Evolutionary conservation across 2,888 invertebrate genomes (phyloP).

Genomic region (Drosophila kambysellisi): DNA sequence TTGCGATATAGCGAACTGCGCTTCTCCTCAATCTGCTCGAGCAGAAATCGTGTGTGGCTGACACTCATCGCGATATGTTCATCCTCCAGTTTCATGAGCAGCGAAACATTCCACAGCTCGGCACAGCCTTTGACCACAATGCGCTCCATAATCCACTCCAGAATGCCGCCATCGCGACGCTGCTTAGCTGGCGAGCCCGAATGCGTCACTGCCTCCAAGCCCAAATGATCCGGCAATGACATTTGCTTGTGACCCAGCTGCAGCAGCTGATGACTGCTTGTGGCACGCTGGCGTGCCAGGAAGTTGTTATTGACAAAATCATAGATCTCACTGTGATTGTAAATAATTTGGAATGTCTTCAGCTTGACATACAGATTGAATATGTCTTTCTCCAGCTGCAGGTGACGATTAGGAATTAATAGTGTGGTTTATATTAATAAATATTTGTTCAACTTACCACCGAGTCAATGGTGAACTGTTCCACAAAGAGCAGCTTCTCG

Average conservation of each 20-base stretch:
- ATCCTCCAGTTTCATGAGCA: conserved; percentile 86
- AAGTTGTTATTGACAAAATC: conserved; percentile 87
- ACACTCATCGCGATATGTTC: conserved; percentile 87
- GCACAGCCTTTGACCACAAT: conserved; percentile 89
- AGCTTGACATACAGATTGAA: conserved; percentile 89
- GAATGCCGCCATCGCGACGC: conserved; percentile 59
- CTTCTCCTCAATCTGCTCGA: conserved; percentile 86
- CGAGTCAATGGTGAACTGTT: conserved; percentile 88
- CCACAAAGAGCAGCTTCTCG: conserved; percentile 87
- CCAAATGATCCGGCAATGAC: conserved; percentile 72
- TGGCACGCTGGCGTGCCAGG: conserved; percentile 84
- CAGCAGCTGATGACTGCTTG: conserved; percentile 60
- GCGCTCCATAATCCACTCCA: conserved; percentile 86
- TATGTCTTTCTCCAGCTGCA: conserved; percentile 86
- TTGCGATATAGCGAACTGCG: conserved; percentile 84
- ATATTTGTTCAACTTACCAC: conserved; percentile 66
- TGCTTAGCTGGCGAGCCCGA: conserved; percentile 40
- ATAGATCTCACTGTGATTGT: conserved; percentile 88
- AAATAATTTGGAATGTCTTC: conserved; percentile 89
- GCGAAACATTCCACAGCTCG: conserved; percentile 88
- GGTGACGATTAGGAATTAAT: background rate
- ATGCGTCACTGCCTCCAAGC: conserved; percentile 34
- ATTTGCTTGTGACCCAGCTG: conserved; percentile 72
- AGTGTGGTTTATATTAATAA: background rate
- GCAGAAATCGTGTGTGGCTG: conserved; percentile 87